A percentile compares a stretch with the other conserved stretches of the same genome.
phyloP scores from a whole-genome alignment of 2,888 invertebrate genomes.

The Schizaphis graminum region DNA sequence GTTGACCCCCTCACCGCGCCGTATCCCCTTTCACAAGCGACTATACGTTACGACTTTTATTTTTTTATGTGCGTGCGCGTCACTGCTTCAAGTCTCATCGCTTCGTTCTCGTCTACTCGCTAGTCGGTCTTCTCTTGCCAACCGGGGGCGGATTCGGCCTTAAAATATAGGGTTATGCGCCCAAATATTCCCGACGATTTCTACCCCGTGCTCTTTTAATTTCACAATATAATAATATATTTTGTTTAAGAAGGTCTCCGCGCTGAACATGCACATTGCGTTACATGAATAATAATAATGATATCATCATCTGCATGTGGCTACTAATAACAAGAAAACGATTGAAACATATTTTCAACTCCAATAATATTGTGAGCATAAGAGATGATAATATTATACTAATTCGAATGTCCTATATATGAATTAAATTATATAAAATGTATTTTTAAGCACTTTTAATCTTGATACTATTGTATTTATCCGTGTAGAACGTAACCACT shows the following conservation, averaged over 20 bases:
- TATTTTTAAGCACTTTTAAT: no score
- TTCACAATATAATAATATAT: neutral
- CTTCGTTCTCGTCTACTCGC: neutral
- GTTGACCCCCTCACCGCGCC: neutral
- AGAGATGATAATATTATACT: no score
- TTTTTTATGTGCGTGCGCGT: neutral
- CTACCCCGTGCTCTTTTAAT: neutral
- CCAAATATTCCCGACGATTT: neutral
- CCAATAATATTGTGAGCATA: neutral
- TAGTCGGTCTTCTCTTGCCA: neutral
- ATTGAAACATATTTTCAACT: neutral
- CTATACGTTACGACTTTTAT: neutral
- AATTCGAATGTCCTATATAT: no score
- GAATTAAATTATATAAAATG: no score
- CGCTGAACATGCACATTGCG: neutral
- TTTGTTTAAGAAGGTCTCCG: neutral
- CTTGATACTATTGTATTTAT: no score
- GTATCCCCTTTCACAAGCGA: no score
- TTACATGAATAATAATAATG: no score
- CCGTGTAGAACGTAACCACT: no score
- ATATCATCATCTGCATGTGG: no score
- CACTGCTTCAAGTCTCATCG: neutral
- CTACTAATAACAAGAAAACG: neutral
- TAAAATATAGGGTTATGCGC: neutral
- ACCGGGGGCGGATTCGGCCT: neutral